Evolutionary conservation across 2,797 vertebrate species (phyloP).

Genomic region (Lutjanus argentimaculatus): DNA sequence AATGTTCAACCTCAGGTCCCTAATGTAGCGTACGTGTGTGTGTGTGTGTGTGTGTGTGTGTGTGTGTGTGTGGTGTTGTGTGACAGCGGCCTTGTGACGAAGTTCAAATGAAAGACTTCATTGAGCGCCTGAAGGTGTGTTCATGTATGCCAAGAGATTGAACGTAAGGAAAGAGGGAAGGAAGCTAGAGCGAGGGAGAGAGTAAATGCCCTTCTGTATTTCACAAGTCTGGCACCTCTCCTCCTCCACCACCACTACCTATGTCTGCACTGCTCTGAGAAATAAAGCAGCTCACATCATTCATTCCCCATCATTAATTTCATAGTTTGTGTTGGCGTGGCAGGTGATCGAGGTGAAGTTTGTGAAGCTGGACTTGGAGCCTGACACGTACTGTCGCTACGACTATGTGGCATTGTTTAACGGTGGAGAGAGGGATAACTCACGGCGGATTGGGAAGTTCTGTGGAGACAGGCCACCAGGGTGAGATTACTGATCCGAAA

Average conservation of each 20-base stretch:
- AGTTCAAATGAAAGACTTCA: slow-evolving; percentile 81
- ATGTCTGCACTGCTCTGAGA: slow-evolving; percentile 38
- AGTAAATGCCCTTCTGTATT: slow-evolving; percentile 78
- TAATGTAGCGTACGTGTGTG: neutral
- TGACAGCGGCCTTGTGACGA: slow-evolving; percentile 50
- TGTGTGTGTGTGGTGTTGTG: slow-evolving; percentile 30
- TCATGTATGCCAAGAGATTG: slow-evolving; percentile 66
- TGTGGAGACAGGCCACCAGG: slow-evolving; percentile 89
- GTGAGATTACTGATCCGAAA: slow-evolving; percentile 78
- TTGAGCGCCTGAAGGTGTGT: slow-evolving; percentile 74
- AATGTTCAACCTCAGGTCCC: slow-evolving; percentile 18
- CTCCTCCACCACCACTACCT: slow-evolving; percentile 16
- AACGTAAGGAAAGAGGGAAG: slow-evolving; percentile 60
- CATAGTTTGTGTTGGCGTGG: slow-evolving; percentile 28
- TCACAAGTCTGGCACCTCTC: slow-evolving; percentile 36
- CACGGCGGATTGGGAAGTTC: slow-evolving; percentile 90
- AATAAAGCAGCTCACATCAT: slow-evolving; percentile 25
- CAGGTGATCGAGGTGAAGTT: slow-evolving; percentile 93
- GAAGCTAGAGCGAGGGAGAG: slow-evolving; percentile 50
- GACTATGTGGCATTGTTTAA: slow-evolving; percentile 94
- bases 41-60: slow-evolving; percentile 27
- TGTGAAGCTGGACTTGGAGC: slow-evolving; percentile 92
- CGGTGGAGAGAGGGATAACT: slow-evolving; percentile 88
- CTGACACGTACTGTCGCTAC: slow-evolving; percentile 92
- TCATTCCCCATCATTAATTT: slow-evolving; percentile 6